These are phyloP conservation scores for Limnephilus marmoratus DNA, from an alignment of 2,888 invertebrate genomes.

Conservation along the genomic window DNA sequence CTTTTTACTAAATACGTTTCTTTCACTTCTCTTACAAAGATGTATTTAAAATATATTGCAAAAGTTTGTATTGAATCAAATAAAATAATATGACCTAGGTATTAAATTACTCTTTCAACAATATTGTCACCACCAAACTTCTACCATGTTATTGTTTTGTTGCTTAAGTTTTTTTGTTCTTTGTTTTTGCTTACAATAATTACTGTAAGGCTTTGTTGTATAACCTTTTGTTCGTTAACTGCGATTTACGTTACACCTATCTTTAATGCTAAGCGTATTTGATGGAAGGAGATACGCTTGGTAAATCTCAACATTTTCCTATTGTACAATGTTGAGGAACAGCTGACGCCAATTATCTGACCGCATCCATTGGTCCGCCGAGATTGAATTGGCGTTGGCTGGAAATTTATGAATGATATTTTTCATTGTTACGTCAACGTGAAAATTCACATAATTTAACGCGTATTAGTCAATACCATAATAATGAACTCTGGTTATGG, in stretches of 20 bases:
- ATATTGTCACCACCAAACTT: too few species aligned
- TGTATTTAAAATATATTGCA: too few species aligned
- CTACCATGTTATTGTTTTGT: neutral
- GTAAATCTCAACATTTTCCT: neutral
- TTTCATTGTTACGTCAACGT: constrained; percentile 15
- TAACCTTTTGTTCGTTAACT: neutral
- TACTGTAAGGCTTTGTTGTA: neutral
- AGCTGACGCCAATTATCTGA: neutral
- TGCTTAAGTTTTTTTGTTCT: neutral
- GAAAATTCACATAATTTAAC: neutral
- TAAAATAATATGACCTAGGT: too few species aligned
- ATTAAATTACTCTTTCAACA: too few species aligned
- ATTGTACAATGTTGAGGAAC: neutral
- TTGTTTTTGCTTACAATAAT: too few species aligned
- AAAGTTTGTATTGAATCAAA: too few species aligned
- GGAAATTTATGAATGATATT: constrained; percentile 16
- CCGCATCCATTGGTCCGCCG: constrained; percentile 8
- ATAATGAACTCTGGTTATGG: neutral
- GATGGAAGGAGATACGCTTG: neutral
- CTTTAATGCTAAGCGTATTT: neutral
- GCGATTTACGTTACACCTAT: neutral
- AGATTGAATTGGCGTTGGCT: constrained; percentile 16
- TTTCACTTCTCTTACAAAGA: too few species aligned
- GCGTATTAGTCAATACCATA: neutral
- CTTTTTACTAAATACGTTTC: too few species aligned